A percentile compares a stretch with the other conserved stretches of the same genome.
Evolutionary conservation across 2,888 invertebrate species (phyloP).

Genomic region (Morinoia aosen): DNA sequence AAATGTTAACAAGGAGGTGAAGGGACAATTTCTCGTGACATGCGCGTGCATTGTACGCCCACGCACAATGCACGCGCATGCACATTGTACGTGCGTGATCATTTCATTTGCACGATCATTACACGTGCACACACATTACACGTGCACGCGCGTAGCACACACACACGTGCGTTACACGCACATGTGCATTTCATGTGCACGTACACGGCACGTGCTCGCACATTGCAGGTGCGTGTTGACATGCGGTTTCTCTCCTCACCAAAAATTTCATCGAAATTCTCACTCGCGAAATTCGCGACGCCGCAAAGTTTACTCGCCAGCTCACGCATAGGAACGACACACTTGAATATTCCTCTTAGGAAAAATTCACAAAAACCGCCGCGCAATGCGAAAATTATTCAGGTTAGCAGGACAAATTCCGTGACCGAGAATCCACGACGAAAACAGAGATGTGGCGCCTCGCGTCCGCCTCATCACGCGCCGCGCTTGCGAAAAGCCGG

Average conservation of each 20-base stretch:
- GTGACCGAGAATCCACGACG: conserved; percentile 19
- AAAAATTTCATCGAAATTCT: not conserved
- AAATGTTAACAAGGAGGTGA: no score
- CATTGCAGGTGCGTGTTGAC: not conserved
- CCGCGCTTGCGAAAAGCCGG: not conserved
- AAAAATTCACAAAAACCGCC: not conserved
- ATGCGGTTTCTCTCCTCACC: not conserved
- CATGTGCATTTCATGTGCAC: not conserved
- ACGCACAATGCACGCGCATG: not conserved
- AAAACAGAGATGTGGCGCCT: not conserved
- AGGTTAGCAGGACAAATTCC: not conserved
- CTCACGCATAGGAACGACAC: not conserved
- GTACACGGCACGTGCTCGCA: not conserved
- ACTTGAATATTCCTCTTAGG: not conserved
- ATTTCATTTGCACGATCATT: no score
- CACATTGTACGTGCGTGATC: no score
- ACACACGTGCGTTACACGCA: no score
- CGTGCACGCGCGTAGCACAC: no score
- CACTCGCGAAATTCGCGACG: not conserved
- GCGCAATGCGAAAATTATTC: conserved; percentile 14
- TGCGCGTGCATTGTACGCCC: not conserved
- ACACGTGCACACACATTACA: not conserved
- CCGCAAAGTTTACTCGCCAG: not conserved
- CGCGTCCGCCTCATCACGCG: not conserved
- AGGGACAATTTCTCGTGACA: no score